A percentile compares a stretch with the other conserved stretches of the same genome.
phyloP scores from a whole-genome alignment of 2,888 invertebrate genomes.

The Arctia plantaginis region DNA sequence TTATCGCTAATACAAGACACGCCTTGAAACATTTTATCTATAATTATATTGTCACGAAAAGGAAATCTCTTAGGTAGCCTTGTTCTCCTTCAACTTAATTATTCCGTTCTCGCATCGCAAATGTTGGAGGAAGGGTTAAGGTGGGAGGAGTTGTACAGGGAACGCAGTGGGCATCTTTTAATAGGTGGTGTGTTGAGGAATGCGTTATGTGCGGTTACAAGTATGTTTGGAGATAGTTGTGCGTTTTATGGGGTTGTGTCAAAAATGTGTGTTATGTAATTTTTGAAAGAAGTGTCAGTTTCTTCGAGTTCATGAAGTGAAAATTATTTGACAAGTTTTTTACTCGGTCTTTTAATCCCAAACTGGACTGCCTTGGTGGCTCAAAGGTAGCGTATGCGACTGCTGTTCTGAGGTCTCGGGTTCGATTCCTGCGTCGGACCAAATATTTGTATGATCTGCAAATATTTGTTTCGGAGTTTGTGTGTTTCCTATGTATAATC shows the following conservation, averaged over 20 bases:
- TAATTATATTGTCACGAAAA: slow-evolving; percentile 10
- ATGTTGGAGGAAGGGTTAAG: slow-evolving; percentile 17
- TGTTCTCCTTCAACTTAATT: slow-evolving; percentile 44
- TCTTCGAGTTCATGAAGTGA: too few species aligned
- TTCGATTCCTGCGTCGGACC: too few species aligned
- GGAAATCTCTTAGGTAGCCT: slow-evolving; percentile 33
- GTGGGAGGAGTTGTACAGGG: slow-evolving; percentile 6
- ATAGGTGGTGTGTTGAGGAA: slow-evolving; percentile 19
- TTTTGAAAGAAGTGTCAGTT: too few species aligned
- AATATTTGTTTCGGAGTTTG: too few species aligned
- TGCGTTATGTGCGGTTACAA: slow-evolving; percentile 7
- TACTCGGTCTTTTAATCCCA: too few species aligned
- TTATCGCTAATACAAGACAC: neutral
- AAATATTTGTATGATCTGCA: too few species aligned
- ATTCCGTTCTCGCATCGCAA: slow-evolving; percentile 42
- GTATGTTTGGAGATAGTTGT: slow-evolving; percentile 3
- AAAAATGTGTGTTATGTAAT: neutral
- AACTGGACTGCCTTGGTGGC: too few species aligned
- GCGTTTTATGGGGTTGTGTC: neutral
- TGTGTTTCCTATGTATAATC: too few species aligned
- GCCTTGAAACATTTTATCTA: neutral
- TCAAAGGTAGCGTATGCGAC: too few species aligned
- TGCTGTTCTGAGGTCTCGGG: too few species aligned
- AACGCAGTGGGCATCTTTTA: slow-evolving; percentile 35
- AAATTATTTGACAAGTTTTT: too few species aligned